These are phyloP conservation scores for Microcaecilia unicolor DNA, from an alignment of 2,797 vertebrate genomes.

Conservation along the genomic window DNA sequence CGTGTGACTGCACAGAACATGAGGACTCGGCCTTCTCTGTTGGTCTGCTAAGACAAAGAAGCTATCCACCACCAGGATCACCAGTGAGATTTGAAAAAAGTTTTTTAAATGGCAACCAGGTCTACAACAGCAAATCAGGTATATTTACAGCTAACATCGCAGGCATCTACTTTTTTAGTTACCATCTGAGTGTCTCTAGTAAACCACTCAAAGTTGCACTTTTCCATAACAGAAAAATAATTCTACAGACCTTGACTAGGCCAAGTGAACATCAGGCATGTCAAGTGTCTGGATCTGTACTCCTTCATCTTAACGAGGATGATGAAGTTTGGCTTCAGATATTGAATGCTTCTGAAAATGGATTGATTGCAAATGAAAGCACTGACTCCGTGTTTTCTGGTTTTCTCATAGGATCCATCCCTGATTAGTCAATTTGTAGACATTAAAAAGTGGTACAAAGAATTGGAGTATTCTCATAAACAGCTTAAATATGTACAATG, in stretches of 20 bases:
- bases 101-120: slow-evolving; percentile 22
- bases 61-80: not conserved
- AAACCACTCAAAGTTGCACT: slow-evolving; percentile 1
- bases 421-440: too few relatives aligned
- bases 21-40: slow-evolving; percentile 10
- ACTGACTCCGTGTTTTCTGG: slow-evolving; percentile 21
- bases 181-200: slow-evolving; percentile 7
- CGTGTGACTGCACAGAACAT: not conserved
- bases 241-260: not conserved
- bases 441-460: too few relatives aligned
- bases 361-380: slow-evolving; percentile 3
- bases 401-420: slow-evolving; percentile 13
- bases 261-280: not conserved
- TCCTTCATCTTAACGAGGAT: slow-evolving; percentile 17
- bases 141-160: slow-evolving; percentile 11
- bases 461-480: too few relatives aligned
- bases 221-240: slow-evolving; percentile 9
- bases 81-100: slow-evolving; percentile 16
- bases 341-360: slow-evolving; percentile 2
- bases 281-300: slow-evolving; percentile 13
- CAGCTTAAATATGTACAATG: too few relatives aligned
- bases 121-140: slow-evolving; percentile 11
- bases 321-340: slow-evolving; percentile 30
- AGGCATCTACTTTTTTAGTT: slow-evolving; percentile 22
- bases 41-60: not conserved